Percentiles rank a stretch among this genome's conserved stretches.
Evolutionary conservation across 2,888 invertebrate genomes (phyloP).

Genomic region (Fragum fragum): DNA sequence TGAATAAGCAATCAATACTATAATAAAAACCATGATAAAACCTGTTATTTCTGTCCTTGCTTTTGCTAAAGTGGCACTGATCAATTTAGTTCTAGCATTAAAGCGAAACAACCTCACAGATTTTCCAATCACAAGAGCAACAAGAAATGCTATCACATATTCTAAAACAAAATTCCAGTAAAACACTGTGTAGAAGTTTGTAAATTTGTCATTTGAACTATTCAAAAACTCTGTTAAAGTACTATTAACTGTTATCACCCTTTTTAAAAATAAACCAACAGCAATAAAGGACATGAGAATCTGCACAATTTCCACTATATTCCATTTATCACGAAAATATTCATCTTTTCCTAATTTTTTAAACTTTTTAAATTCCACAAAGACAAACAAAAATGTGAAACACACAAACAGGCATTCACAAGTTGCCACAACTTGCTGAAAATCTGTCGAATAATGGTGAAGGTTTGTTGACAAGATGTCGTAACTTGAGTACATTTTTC

Average conservation of each 20-base stretch:
- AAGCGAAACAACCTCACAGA: conserved; percentile 73
- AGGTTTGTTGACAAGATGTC: conserved; percentile 72
- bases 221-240: conserved; percentile 56
- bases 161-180: conserved; percentile 68
- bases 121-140: conserved; percentile 71
- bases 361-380: conserved; percentile 66
- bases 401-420: conserved; percentile 70
- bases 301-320: conserved; percentile 68
- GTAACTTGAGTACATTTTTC: conserved; percentile 64
- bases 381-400: conserved; percentile 66
- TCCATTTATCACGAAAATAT: conserved; percentile 73
- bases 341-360: conserved; percentile 44
- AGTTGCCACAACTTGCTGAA: conserved; percentile 62
- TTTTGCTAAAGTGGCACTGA: conserved; percentile 59
- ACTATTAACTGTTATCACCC: conserved; percentile 57
- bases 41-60: conserved; percentile 49
- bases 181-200: conserved; percentile 72
- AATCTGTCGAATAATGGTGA: conserved; percentile 64
- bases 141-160: conserved; percentile 70
- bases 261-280: conserved; percentile 71
- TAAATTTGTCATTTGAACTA: conserved; percentile 48
- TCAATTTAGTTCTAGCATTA: conserved; percentile 65
- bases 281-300: conserved; percentile 66
- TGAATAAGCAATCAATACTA: conserved; percentile 64
- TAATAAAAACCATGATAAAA: conserved; percentile 57